Base-by-base conservation (phyloP, 2,113 vertebrate species). In the Chunga burmeisteri region DNA sequence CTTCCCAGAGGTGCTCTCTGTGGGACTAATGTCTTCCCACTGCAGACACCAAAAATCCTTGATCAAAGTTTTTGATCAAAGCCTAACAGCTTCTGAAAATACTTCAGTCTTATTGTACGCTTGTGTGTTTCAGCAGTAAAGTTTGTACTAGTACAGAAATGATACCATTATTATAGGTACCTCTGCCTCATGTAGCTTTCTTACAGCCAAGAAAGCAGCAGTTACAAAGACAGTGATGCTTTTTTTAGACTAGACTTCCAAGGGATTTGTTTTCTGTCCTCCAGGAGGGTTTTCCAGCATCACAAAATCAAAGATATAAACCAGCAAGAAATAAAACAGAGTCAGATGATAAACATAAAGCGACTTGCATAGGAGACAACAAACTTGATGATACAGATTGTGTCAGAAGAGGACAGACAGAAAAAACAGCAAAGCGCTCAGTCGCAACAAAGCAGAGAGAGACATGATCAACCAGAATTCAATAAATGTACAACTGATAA, bases 281-380 rank as follows among this genome's bases (percentile, higher is more conserved):
- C 81, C 85, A 98, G 98, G 74, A 97, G 96, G 95, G 90, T 19
- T 49, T 70, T 90, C 81, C 56, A 93, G 66, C 81, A 85, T 42
- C 61, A 91, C 44, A 40, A 95, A 56, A 78, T 85, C 67, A 94
- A 93, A 88, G 91, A 50, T 44, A 46, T 47, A 61, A 79, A 90
- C 40, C 85, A 86, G 50, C 20, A 67, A 52, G 81, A 59, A 56
- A 63, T 34, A 68, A 81, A 29, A 59, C n/a, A 78, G 32, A 20
- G 23, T 58, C 55, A n/a, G 23, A 65, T 6, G 47, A 70, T 55
- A 68, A 93, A 61, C 4, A 12, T 89, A 20, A 88, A 93, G 50
- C 2, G 34, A 82, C 55, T 92, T 53, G 61, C 58, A 30, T 10
- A 71, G 58, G 52, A 94, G 66, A 84, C 11, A 11, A 70, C 46